Evolutionary conservation across 2,797 vertebrate species (phyloP).

Genomic region (Cercopithecus mitis): DNA sequence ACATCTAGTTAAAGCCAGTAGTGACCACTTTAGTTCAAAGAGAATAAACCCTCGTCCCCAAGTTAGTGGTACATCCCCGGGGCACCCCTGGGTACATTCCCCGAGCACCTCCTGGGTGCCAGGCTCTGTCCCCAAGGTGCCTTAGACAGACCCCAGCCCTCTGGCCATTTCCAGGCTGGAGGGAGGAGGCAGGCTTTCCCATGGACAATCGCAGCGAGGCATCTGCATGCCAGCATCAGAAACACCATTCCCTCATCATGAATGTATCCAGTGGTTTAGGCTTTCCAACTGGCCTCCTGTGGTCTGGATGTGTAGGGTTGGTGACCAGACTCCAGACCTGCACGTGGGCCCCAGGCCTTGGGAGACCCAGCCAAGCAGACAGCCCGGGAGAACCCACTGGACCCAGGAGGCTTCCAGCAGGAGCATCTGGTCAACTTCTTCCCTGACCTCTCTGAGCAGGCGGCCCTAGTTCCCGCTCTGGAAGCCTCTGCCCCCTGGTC

Average conservation of each 20-base stretch:
- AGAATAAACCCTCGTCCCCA: neutral
- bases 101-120: neutral
- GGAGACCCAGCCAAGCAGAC: accelerated
- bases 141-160: accelerated
- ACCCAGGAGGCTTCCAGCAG: neutral
- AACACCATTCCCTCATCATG: neutral
- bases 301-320: neutral
- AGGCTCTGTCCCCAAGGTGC: too few species aligned
- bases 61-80: accelerated
- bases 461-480: neutral
- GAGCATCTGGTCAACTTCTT: neutral
- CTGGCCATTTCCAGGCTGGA: neutral
- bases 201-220: accelerated
- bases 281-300: neutral
- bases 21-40: neutral
- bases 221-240: neutral
- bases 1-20: neutral
- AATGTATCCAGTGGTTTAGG: too few species aligned
- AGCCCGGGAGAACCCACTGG: accelerated
- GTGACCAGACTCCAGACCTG: neutral
- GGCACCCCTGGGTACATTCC: accelerated
- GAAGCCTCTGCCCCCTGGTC: neutral
- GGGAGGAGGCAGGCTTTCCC: neutral
- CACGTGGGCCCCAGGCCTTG: neutral
- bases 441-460: neutral